These are phyloP conservation scores for Stylophora pistillata DNA, from an alignment of 64 coral and sea anemone genomes.

Conservation along the genomic window DNA sequence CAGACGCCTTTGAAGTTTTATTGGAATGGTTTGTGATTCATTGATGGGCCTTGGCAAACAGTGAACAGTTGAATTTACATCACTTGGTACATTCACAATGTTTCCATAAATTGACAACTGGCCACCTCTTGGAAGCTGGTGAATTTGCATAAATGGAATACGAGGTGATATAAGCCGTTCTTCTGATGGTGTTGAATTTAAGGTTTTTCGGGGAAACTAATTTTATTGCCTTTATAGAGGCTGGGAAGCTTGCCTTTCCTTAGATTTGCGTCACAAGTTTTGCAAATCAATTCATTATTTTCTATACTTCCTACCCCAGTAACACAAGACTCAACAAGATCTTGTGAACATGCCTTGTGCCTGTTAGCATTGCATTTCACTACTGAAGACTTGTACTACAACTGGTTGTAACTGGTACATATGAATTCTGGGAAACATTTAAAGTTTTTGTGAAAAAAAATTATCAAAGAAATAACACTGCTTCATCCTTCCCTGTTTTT, in stretches of 20 bases:
- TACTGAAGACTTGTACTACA: constrained; percentile 40
- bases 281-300: constrained; percentile 55
- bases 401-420: constrained; percentile 32
- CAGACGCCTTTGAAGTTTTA: constrained; percentile 57
- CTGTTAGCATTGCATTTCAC: constrained; percentile 27
- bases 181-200: constrained; percentile 37
- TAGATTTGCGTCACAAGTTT: constrained; percentile 27
- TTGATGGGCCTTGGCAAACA: constrained; percentile 47
- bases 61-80: constrained; percentile 59
- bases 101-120: constrained; percentile 38
- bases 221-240: constrained; percentile 34
- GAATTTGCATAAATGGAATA: constrained; percentile 55
- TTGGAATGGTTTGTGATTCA: constrained; percentile 39
- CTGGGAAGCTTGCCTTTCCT: constrained; percentile 27
- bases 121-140: constrained; percentile 34
- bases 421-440: constrained; percentile 29
- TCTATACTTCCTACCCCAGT: constrained; percentile 29
- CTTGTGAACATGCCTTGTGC: constrained; percentile 19
- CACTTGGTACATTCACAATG: constrained; percentile 60
- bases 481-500: not conserved
- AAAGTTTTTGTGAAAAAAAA: constrained; percentile 51
- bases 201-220: constrained; percentile 19
- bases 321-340: constrained; percentile 28
- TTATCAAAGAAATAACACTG: constrained; percentile 9
- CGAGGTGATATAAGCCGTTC: constrained; percentile 46